These are phyloP conservation scores for Ischnus inquisitorius DNA, from an alignment of 2,888 invertebrate genomes.

Conservation along the genomic window DNA sequence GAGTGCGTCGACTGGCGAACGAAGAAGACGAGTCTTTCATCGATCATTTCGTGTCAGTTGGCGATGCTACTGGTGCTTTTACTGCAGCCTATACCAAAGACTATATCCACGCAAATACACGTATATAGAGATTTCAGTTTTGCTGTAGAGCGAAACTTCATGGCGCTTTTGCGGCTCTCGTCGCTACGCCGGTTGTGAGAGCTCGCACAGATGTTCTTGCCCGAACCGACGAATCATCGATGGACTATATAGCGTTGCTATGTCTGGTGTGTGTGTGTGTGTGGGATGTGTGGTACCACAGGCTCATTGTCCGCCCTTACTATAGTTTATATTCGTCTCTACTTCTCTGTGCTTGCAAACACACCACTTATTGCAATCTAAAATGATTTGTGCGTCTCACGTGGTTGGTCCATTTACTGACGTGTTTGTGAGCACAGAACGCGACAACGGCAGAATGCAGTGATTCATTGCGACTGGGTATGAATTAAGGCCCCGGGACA, in stretches of 20 bases:
- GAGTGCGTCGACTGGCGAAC: constrained; percentile 35
- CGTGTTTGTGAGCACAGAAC: constrained; percentile 10
- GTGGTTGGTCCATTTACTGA: constrained; percentile 28
- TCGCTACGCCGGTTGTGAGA: constrained; percentile 57
- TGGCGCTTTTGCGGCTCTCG: constrained; percentile 37
- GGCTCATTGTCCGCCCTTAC: constrained; percentile 52
- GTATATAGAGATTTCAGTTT: not conserved
- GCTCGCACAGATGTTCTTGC: constrained; percentile 61
- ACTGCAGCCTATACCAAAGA: not conserved
- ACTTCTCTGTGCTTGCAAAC: constrained; percentile 30
- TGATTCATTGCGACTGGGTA: constrained; percentile 43
- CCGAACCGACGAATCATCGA: constrained; percentile 41
- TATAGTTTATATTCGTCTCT: not conserved
- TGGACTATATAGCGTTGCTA: constrained; percentile 4
- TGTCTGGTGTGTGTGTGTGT: not conserved
- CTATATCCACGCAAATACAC: not conserved
- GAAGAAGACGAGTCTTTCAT: constrained; percentile 53
- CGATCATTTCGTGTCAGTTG: constrained; percentile 57
- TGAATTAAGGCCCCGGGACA: constrained; percentile 45
- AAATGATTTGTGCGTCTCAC: constrained; percentile 61
- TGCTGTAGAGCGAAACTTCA: constrained; percentile 39
- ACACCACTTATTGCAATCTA: constrained; percentile 59
- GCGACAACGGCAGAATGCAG: constrained; percentile 44
- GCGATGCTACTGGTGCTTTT: constrained; percentile 35
- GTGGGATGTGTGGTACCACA: constrained; percentile 12